These are phyloP conservation scores for Thelaira solivaga DNA, from an alignment of 2,888 invertebrate species.

Conservation along the genomic window DNA sequence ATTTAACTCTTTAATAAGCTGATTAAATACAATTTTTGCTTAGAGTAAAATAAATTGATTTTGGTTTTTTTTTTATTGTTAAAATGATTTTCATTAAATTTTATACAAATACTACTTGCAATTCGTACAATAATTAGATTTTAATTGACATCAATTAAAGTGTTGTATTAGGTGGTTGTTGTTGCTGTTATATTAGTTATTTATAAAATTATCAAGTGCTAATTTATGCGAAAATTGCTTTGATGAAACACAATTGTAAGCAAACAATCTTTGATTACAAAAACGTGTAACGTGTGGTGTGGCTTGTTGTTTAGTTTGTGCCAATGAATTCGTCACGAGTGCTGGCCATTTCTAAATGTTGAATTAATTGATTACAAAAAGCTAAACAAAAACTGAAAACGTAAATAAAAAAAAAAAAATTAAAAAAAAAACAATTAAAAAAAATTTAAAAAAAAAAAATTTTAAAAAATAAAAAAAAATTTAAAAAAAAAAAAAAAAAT, in stretches of 20 bases:
- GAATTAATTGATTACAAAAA: constrained; percentile 7
- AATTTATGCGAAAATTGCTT: constrained; percentile 26
- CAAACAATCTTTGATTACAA: background rate
- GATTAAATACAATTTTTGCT: background rate
- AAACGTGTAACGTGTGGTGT: constrained; percentile 24
- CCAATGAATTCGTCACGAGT: constrained; percentile 26
- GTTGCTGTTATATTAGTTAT: background rate
- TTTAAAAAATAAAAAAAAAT: no score
- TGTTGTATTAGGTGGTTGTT: background rate
- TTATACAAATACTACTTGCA: background rate
- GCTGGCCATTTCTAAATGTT: background rate
- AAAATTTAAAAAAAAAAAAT: no score
- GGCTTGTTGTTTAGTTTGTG: constrained; percentile 23
- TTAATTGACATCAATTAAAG: background rate
- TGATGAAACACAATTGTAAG: background rate
- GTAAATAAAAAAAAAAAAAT: no score
- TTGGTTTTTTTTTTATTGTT: no score
- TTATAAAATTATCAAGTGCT: background rate
- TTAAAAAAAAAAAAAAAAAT: no score
- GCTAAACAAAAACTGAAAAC: no score
- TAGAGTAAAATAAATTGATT: no score
- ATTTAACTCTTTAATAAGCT: background rate
- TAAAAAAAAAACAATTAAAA: no score
- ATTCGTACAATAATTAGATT: background rate
- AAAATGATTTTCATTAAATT: background rate